Conservation (phyloP, 2,888 invertebrate species). For the Nymphalis polychloros region DNA sequence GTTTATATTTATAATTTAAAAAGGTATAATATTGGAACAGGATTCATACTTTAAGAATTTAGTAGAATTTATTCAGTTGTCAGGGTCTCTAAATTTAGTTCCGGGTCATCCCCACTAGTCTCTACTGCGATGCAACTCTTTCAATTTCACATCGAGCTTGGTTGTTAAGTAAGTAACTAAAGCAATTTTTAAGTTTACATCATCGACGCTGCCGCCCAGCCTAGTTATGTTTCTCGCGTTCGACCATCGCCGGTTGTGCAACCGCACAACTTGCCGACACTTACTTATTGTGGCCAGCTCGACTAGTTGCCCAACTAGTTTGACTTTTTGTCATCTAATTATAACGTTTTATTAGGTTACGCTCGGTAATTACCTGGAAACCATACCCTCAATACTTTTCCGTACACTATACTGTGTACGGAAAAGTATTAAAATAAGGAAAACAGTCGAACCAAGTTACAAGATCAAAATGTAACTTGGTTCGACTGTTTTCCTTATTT, state of each 20-base stretch:
- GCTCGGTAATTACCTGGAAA: slow-evolving; percentile 55
- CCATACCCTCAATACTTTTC: slow-evolving; percentile 37
- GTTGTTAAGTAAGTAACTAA: slow-evolving; percentile 78
- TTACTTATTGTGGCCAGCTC: slow-evolving; percentile 75
- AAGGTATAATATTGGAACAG: background rate
- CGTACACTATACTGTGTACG: background rate
- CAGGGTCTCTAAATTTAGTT: slow-evolving; percentile 49
- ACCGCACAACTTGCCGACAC: slow-evolving; percentile 74
- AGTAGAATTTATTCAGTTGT: slow-evolving; percentile 13
- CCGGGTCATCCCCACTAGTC: slow-evolving; percentile 64
- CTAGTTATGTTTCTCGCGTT: slow-evolving; percentile 81
- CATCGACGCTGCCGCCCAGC: slow-evolving; percentile 74
- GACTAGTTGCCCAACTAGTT: slow-evolving; percentile 75
- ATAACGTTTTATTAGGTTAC: slow-evolving; percentile 66
- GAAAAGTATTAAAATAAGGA: too few relatives aligned
- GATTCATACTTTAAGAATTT: background rate
- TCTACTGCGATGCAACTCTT: slow-evolving; percentile 65
- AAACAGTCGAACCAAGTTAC: too few relatives aligned
- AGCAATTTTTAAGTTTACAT: slow-evolving; percentile 82
- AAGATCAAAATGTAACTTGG: slow-evolving; percentile 5
- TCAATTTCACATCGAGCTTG: slow-evolving; percentile 72
- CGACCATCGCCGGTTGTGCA: slow-evolving; percentile 78
- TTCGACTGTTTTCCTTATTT: slow-evolving; percentile 3
- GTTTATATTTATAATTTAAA: slow-evolving; percentile 5
- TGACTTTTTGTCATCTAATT: slow-evolving; percentile 76